Percentiles rank a stretch among this genome's conserved stretches.
These are phyloP conservation scores for Mirounga angustirostris DNA, from an alignment of 2,113 vertebrate genomes.

Conservation along the genomic window DNA sequence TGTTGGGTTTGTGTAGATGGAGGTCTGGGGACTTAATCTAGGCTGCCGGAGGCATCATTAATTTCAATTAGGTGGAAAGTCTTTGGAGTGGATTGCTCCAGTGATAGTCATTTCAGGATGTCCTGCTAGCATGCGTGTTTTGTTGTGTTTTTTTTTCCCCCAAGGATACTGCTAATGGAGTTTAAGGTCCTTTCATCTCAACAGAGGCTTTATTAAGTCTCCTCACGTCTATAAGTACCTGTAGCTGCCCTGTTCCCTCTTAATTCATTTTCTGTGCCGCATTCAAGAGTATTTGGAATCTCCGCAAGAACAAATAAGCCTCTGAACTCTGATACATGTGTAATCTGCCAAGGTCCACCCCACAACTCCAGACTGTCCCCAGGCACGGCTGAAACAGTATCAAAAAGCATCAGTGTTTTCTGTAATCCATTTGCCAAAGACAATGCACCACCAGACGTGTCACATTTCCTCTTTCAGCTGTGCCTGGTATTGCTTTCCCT, in stretches of 20 bases:
- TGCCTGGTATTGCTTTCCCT: conserved; percentile 18
- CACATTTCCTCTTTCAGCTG: conserved; percentile 18
- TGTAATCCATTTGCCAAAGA: conserved; percentile 77
- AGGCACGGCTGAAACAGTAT: conserved; percentile 9
- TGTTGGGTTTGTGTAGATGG: neutral
- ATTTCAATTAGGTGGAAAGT: conserved; percentile 61
- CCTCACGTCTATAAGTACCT: conserved; percentile 69
- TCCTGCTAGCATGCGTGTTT: neutral
- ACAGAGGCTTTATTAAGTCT: conserved; percentile 65
- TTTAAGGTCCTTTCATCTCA: conserved; percentile 62
- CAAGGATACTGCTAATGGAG: conserved; percentile 63
- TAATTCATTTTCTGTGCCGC: conserved; percentile 52
- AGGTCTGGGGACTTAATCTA: neutral
- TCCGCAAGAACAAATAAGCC: conserved; percentile 71
- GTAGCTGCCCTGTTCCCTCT: conserved; percentile 58
- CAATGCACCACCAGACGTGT: conserved; percentile 56
- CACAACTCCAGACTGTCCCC: conserved; percentile 58
- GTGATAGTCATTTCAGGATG: conserved; percentile 8
- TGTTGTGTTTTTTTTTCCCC: neutral
- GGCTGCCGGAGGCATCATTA: neutral
- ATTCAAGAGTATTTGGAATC: conserved; percentile 76
- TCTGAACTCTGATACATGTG: conserved; percentile 65
- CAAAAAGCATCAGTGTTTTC: conserved; percentile 51
- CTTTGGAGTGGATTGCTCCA: conserved; percentile 45
- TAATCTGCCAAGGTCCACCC: conserved; percentile 68